Evolutionary conservation across 2,797 vertebrate genomes (phyloP).

Genomic region (Apogon hyalosoma): DNA sequence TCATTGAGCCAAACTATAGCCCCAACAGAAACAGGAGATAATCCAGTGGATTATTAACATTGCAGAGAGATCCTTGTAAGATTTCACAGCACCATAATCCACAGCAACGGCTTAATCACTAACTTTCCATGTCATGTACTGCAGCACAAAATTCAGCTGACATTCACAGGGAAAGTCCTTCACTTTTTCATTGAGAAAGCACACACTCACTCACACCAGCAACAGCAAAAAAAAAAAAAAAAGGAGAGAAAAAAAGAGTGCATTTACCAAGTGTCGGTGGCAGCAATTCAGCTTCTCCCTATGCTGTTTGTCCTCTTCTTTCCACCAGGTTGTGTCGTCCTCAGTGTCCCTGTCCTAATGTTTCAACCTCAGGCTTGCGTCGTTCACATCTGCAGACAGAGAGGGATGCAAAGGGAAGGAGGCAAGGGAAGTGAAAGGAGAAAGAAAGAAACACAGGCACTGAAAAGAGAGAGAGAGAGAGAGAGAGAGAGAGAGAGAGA

Average conservation of each 20-base stretch:
- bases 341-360: conserved; percentile 46
- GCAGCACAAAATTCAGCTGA: conserved; percentile 26
- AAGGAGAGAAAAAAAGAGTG: neutral
- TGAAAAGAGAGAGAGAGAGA: conserved; percentile 36
- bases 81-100: conserved; percentile 71
- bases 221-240: neutral
- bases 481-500: conserved; percentile 26
- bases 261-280: conserved; percentile 55
- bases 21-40: conserved; percentile 59
- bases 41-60: conserved; percentile 75
- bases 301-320: conserved; percentile 46
- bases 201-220: neutral
- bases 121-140: conserved; percentile 36
- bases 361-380: conserved; percentile 61
- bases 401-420: conserved; percentile 44
- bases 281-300: conserved; percentile 35
- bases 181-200: neutral
- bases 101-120: conserved; percentile 59
- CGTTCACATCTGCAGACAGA: conserved; percentile 67
- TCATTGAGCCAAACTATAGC: conserved; percentile 36
- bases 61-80: conserved; percentile 68
- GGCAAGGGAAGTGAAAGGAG: conserved; percentile 40
- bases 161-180: conserved; percentile 10
- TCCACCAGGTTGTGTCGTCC: conserved; percentile 18
- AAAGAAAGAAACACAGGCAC: conserved; percentile 25